These are phyloP conservation scores for Pectinophora gossypiella DNA, from an alignment of 1,140 invertebrate species.

Conservation along the genomic window DNA sequence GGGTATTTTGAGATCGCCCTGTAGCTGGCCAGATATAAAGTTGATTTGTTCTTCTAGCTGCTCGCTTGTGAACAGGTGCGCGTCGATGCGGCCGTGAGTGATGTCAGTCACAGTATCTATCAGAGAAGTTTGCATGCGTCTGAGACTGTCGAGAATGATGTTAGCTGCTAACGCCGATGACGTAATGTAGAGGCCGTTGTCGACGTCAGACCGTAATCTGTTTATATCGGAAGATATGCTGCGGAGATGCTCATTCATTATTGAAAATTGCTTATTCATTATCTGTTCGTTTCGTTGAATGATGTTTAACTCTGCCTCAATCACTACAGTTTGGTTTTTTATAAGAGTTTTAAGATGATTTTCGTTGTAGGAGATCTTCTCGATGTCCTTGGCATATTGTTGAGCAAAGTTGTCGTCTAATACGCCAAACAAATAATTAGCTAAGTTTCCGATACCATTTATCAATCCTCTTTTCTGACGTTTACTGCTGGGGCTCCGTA, in stretches of 20 bases:
- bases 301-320: not conserved
- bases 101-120: not conserved
- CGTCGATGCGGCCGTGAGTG: not conserved
- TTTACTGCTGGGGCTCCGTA: conserved; percentile 9
- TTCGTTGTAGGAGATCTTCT: conserved; percentile 17
- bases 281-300: not conserved
- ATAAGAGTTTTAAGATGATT: not conserved
- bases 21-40: not conserved
- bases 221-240: not conserved
- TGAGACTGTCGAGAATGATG: not conserved
- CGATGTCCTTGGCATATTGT: conserved; percentile 20
- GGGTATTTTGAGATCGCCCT: not conserved
- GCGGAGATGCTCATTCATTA: not conserved
- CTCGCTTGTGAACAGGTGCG: not conserved
- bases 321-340: not conserved
- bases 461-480: conserved; percentile 18
- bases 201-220: not conserved
- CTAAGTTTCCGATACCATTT: conserved; percentile 14
- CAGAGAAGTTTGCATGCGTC: not conserved
- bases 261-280: not conserved
- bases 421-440: conserved; percentile 19
- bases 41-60: not conserved
- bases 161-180: not conserved
- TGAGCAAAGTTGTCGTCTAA: conserved; percentile 23
- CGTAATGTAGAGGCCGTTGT: not conserved